These are phyloP conservation scores for Parnassius smintheus DNA, from an alignment of 2,888 invertebrate genomes.

Conservation along the genomic window DNA sequence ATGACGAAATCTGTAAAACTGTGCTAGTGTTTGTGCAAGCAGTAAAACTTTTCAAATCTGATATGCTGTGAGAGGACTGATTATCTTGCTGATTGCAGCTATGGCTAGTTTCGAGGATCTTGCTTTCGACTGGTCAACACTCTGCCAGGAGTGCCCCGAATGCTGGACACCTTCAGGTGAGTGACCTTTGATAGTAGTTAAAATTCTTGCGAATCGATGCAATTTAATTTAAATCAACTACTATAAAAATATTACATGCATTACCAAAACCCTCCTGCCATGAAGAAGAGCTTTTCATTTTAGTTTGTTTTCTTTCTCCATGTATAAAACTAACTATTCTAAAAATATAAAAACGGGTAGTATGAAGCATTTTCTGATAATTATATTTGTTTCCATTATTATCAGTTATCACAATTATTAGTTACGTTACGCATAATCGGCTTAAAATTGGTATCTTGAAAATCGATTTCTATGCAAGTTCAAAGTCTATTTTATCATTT, in stretches of 20 bases:
- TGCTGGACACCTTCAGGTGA: conserved; percentile 84
- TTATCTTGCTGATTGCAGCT: conserved; percentile 48
- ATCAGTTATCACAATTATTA: conserved; percentile 16
- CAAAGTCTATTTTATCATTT: background rate
- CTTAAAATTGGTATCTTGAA: background rate
- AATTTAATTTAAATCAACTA: background rate
- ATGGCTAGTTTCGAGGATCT: conserved; percentile 86
- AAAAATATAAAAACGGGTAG: too few relatives aligned
- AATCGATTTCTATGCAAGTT: conserved; percentile 1
- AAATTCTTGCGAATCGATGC: conserved; percentile 1
- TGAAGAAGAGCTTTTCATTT: too few relatives aligned
- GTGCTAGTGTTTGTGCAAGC: conserved; percentile 55
- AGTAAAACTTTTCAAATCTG: conserved; percentile 34
- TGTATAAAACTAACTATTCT: too few relatives aligned
- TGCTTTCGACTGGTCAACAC: conserved; percentile 83
- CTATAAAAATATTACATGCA: too few relatives aligned
- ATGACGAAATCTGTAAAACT: conserved; percentile 35
- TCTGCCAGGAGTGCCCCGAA: conserved; percentile 82
- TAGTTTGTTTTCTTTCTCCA: too few relatives aligned
- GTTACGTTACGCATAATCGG: background rate
- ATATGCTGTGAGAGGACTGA: conserved; percentile 55
- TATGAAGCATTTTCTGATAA: conserved; percentile 1
- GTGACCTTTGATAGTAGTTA: conserved; percentile 41
- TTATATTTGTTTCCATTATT: conserved; percentile 15
- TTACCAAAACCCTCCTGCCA: too few relatives aligned